Evolutionary conservation across 2,113 vertebrate species (phyloP), one percentile per base, ranked within the genome.

Genomic region (Coptodon bakossiorum): DNA sequence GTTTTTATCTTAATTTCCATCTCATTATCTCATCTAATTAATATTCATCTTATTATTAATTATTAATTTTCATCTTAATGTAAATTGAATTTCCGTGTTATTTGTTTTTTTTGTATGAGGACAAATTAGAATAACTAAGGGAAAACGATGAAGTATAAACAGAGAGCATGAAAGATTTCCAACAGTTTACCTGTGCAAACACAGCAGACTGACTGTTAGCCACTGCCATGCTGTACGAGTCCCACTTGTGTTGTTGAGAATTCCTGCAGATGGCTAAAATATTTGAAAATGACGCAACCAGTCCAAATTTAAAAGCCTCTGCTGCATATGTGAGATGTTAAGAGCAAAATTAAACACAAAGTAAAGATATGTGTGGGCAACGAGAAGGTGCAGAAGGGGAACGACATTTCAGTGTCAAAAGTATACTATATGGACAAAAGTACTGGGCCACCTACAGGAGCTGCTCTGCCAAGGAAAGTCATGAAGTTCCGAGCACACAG

Each of bases 231-330:
- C 86, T 83, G 86, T 82, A 66, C 22, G 40, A 91, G 89, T 84
- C 59, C 86, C 84, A 82, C 63, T 45, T 87, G 88, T 88, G 81
- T 54, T 10, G 52, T n/a, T 78, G 34, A 45, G 24, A 87, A 61
- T 13, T 36, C 13, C 84, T 16, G 59, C 93, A 95, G 89, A 94
- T 95, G 93, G 91, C 82, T 82, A 89, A 91, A 90, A 80, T 71
- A 84, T 87, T 92, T 90, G 53, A 45, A 90, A 81, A 83, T 82
- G 86, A 91, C 0, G 66, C 85, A 80, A 54, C 53, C 17, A 81
- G 40, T 82, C 80, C 52, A 57, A 17, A 85, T 92, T 81, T 81
- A 88, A 88, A 92, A 88, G 45, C 40, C 24, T 87, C 14, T 53
- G 61, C 86, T 86, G 61, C 81, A 45, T 43, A 48, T 76, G 14